Evolutionary conservation across 2,888 invertebrate genomes (phyloP).

Genomic region (Atherix ibis): DNA sequence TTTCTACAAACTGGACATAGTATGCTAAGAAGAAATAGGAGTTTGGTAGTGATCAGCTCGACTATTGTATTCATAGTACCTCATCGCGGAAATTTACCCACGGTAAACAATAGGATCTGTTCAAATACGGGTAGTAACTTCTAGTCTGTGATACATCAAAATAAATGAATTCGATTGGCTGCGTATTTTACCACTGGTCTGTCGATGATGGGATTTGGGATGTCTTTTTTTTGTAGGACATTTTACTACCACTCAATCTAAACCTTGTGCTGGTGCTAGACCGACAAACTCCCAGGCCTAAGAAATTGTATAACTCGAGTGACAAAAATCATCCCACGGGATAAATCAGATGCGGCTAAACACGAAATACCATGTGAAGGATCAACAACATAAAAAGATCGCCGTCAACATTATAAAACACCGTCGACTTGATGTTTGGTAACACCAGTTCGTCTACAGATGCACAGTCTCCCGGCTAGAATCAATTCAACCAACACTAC

Average conservation of each 20-base stretch:
- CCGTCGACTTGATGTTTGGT: too few relatives aligned
- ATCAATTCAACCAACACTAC: too few relatives aligned
- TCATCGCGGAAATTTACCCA: constrained; percentile 9
- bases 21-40: too few relatives aligned
- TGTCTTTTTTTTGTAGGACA: not conserved
- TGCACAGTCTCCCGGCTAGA: too few relatives aligned
- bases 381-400: too few relatives aligned
- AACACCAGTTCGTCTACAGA: too few relatives aligned
- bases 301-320: constrained; percentile 5
- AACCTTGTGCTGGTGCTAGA: not conserved
- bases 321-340: constrained; percentile 11
- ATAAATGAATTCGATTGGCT: too few relatives aligned
- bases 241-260: not conserved
- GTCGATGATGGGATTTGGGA: not conserved
- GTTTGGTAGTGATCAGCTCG: not conserved
- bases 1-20: too few relatives aligned
- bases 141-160: too few relatives aligned
- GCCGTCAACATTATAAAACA: too few relatives aligned
- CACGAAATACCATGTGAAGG: too few relatives aligned
- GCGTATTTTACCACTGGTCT: constrained; percentile 1
- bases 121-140: constrained; percentile 11
- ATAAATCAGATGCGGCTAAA: constrained; percentile 8
- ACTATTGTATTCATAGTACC: constrained; percentile 1
- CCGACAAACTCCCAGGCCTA: not conserved
- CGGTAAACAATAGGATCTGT: constrained; percentile 7